phyloP scores from a whole-genome alignment of 2,797 vertebrate genomes.

The Linurgus olivaceus region DNA sequence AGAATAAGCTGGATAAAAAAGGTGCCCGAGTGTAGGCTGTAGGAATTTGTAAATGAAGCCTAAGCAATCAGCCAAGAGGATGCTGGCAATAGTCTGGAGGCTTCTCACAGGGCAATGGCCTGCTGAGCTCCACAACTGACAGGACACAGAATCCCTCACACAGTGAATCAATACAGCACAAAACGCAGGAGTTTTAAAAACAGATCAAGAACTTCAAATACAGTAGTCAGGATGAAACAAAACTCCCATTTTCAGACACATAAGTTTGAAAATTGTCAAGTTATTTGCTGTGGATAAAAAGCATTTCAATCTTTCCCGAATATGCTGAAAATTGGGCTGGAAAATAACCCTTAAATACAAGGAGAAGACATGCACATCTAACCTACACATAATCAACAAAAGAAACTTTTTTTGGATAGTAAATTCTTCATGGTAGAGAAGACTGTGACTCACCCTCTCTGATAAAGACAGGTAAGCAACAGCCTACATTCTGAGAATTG shows the following conservation, averaged over 20 bases:
- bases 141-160: neutral
- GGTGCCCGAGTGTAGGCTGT: fast-evolving
- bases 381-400: neutral
- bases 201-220: neutral
- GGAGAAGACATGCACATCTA: neutral
- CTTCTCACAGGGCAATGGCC: fast-evolving
- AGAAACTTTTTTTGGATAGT: neutral
- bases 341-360: neutral
- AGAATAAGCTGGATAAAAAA: fast-evolving
- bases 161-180: neutral
- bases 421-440: neutral
- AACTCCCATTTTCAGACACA: neutral
- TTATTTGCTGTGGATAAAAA: neutral
- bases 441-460: neutral
- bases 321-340: neutral
- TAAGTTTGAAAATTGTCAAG: neutral
- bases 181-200: neutral
- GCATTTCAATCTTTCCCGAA: neutral
- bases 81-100: neutral
- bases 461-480: neutral
- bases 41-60: neutral
- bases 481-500: neutral
- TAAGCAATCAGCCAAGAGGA: neutral
- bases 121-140: fast-evolving
- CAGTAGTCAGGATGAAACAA: neutral